Conservation (phyloP, 1,140 invertebrate species). For the Parasteatoda tepidariorum region DNA sequence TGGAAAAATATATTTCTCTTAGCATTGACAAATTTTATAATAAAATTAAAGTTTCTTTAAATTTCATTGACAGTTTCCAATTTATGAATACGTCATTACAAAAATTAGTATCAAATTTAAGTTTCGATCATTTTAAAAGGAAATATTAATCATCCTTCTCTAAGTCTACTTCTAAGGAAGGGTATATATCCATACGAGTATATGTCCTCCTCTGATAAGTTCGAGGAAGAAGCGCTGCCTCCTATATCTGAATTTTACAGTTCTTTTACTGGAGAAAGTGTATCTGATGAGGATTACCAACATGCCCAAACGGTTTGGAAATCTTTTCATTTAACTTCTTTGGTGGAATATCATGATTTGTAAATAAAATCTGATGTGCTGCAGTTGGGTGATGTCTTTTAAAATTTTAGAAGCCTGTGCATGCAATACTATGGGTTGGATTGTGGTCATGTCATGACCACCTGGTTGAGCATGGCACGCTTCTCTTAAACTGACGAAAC, state of each 20-base stretch:
- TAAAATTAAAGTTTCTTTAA: background rate
- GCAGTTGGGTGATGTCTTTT: slow-evolving; percentile 62
- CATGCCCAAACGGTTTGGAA: slow-evolving; percentile 62
- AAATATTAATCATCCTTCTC: background rate
- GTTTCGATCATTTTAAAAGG: too few relatives aligned
- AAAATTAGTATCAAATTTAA: too few relatives aligned
- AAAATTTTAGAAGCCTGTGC: slow-evolving; percentile 62
- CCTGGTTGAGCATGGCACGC: background rate
- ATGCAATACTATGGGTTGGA: slow-evolving; percentile 6
- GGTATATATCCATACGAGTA: slow-evolving; percentile 4
- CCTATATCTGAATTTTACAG: background rate
- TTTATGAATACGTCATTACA: too few relatives aligned
- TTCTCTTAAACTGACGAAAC: background rate
- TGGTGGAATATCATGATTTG: slow-evolving; percentile 55
- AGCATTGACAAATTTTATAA: background rate
- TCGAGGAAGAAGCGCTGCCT: background rate
- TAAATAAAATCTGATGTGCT: slow-evolving; percentile 46
- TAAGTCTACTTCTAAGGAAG: background rate
- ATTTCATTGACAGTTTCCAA: too few relatives aligned
- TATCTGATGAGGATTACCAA: background rate
- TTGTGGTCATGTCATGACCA: background rate
- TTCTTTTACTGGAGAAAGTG: background rate
- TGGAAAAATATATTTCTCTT: background rate
- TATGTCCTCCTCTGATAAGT: background rate
- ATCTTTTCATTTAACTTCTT: slow-evolving; percentile 60